Percentiles rank a stretch among this genome's conserved stretches.
Evolutionary conservation across 1,140 invertebrate genomes (phyloP).

Genomic region (Drosophila ogumai): DNA sequence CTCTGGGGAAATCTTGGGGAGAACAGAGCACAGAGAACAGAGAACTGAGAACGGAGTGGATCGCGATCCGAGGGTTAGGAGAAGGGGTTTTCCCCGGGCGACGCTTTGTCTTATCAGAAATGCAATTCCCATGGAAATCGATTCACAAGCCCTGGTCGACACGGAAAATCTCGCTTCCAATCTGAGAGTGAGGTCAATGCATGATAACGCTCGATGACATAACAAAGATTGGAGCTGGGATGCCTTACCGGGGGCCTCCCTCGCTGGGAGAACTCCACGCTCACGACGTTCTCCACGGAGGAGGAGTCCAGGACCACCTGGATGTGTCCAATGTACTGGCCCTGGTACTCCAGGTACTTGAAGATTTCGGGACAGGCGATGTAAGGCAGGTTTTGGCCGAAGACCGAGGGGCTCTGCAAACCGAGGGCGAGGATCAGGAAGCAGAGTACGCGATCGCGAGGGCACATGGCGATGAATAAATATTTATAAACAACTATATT

Average conservation of each 20-base stretch:
- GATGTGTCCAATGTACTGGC: constrained; percentile 52
- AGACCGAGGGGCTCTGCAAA: neutral
- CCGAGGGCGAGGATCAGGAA: constrained; percentile 28
- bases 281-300: constrained; percentile 34
- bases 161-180: constrained; percentile 35
- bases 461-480: constrained; percentile 29
- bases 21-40: constrained; percentile 5
- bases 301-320: constrained; percentile 34
- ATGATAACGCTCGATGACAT: constrained; percentile 46
- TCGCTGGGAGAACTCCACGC: constrained; percentile 60
- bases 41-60: constrained; percentile 1
- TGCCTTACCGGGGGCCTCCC: constrained; percentile 45
- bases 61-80: neutral
- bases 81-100: constrained; percentile 18
- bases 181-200: constrained; percentile 44
- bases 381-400: constrained; percentile 46
- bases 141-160: constrained; percentile 2
- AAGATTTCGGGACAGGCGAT: constrained; percentile 61
- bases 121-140: constrained; percentile 39
- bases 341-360: constrained; percentile 43
- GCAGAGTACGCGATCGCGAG: neutral
- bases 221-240: neutral
- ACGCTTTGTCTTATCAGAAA: constrained; percentile 36
- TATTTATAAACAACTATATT: constrained; percentile 13
- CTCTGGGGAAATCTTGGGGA: constrained; percentile 19